Base-by-base conservation (phyloP, 53 echinoderm and acorn worm genomes). In the Paelopatides confundens region DNA sequence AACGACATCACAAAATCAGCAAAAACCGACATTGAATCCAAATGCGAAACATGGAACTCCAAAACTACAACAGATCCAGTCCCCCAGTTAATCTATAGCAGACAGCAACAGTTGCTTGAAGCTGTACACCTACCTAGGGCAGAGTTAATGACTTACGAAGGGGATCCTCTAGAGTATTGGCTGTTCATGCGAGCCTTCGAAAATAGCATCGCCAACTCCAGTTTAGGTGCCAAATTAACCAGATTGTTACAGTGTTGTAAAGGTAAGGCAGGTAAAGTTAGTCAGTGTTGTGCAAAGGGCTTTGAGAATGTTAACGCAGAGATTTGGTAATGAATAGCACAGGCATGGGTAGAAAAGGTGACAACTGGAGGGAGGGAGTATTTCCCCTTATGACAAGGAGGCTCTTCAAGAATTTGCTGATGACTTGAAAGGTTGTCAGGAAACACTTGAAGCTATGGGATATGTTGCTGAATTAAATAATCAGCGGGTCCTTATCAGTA, bases 401-500 rank as follows among this genome's bases (percentile, higher is more conserved):
- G 83, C 24, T 14, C 47, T 91, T 21, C 12, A 64, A 46, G 88
- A 83, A 9, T 51, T 71, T 33, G 92, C 88, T 29, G 88, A 91
- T 83, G 82, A 88, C 29, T 71, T 86, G 23, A 51, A 77, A 31
- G 46, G 65, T 33, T 88, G 70, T 63, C 15, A 50, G 24, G 85
- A 88, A 37, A 74, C 91, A 18, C 84, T 91, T 11, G 17, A 50
- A 23, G 71, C 91, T 17, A 62, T 88, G 83, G 91, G 87, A 0
- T 79, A 81, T 67, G 35, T 82, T 0, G 32, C 49, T 4, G 91
- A 87, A 63, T 28, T 91, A 49, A 53, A 67, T 24, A 87, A 37
- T 63, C 91, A 83, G 37, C 26, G 62, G 46, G 76, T 79, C 23
- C 83, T 87, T 18, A 18, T 46, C 12, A 17, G 31, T 0, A 74